Evolutionary conservation across 2,797 vertebrate genomes (phyloP).

Genomic region (Erethizon dorsatum): DNA sequence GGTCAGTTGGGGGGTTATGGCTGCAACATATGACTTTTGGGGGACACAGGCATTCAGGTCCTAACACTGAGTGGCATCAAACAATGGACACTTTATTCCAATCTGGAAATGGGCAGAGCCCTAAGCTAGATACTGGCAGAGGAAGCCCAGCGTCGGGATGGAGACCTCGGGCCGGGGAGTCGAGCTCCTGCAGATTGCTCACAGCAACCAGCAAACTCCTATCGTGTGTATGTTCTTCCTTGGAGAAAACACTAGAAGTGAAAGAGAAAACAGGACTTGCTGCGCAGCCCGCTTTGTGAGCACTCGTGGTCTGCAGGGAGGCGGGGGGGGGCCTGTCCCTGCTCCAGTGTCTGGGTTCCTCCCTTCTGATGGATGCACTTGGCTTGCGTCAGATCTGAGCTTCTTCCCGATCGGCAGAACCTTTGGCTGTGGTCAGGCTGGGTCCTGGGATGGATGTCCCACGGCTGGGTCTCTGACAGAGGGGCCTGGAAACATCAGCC

Average conservation of each 20-base stretch:
- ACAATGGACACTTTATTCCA: neutral
- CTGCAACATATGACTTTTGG: fast-evolving
- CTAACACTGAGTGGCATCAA: neutral
- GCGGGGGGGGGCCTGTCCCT: neutral
- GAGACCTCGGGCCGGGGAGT: fast-evolving
- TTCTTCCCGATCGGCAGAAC: neutral
- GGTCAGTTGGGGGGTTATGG: no score
- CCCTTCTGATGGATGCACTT: fast-evolving
- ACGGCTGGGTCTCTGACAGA: neutral
- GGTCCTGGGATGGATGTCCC: neutral
- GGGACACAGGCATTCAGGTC: fast-evolving
- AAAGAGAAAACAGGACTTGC: neutral
- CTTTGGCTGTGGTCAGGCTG: neutral
- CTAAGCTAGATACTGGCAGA: neutral
- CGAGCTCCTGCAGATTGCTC: fast-evolving
- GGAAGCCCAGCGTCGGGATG: fast-evolving
- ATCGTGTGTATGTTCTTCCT: no score
- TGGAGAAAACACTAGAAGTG: neutral
- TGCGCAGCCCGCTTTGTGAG: neutral
- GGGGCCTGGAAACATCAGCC: neutral
- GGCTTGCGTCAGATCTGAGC: neutral
- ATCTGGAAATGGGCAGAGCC: neutral
- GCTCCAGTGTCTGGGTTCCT: neutral
- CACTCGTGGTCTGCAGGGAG: neutral
- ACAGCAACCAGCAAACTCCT: fast-evolving